Conservation (phyloP, 2,888 invertebrate genomes). For the Clitarchus hookeri region DNA sequence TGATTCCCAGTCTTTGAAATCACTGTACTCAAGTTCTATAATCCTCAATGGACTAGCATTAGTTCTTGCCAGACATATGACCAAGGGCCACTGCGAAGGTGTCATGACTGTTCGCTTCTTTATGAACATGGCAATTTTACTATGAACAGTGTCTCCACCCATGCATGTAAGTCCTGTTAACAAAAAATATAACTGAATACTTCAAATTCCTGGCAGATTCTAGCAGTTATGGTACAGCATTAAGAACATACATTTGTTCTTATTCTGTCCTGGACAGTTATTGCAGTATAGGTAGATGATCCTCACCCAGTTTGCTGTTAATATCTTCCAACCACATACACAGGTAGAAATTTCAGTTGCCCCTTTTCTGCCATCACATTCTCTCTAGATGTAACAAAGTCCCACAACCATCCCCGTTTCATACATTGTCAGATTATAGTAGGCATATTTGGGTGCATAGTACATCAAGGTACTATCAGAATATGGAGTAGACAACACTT, state of each 20-base stretch:
- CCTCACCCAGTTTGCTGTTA: neutral
- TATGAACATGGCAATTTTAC: neutral
- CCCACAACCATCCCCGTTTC: neutral
- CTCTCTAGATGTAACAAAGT: neutral
- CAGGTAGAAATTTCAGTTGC: slow-evolving; percentile 1
- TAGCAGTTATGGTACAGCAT: neutral
- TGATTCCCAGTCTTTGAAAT: slow-evolving; percentile 2
- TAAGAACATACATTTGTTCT: too few species aligned
- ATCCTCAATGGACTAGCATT: neutral
- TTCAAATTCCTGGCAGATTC: neutral
- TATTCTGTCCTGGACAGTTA: slow-evolving; percentile 18
- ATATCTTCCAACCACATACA: neutral
- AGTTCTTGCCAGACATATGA: neutral
- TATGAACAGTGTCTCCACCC: neutral
- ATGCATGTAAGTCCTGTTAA: slow-evolving; percentile 7
- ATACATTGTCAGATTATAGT: neutral
- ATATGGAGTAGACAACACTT: neutral
- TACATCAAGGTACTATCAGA: neutral
- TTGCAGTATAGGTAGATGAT: neutral
- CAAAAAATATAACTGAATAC: neutral
- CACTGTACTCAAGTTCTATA: neutral
- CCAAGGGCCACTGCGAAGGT: neutral
- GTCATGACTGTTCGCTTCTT: neutral
- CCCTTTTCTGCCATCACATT: neutral
- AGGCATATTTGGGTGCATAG: neutral